Conservation (phyloP, 2,888 invertebrate species). For the Macrophya alboannulata region DNA sequence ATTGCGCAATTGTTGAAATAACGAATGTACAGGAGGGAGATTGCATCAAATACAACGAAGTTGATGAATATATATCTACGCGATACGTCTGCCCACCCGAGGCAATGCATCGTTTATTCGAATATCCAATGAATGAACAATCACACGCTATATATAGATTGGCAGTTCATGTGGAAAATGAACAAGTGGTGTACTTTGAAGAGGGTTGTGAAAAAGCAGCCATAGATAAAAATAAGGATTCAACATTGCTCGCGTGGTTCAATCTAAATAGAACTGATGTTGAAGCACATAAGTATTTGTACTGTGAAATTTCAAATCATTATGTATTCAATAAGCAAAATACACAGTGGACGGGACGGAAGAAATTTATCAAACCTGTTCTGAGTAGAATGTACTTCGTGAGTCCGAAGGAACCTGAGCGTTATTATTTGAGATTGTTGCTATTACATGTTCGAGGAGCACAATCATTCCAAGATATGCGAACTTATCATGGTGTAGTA, state of each 20-base stretch:
- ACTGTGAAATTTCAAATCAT: not conserved
- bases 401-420: constrained; percentile 56
- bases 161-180: not conserved
- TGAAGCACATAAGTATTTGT: constrained; percentile 12
- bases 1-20: constrained; percentile 58
- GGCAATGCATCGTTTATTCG: constrained; percentile 73
- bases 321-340: not conserved
- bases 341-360: not conserved
- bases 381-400: constrained; percentile 6
- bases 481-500: constrained; percentile 40
- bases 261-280: not conserved
- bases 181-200: constrained; percentile 2
- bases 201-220: constrained; percentile 5
- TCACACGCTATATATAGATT: constrained; percentile 54
- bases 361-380: not conserved
- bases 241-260: constrained; percentile 1
- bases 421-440: constrained; percentile 55
- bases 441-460: constrained; percentile 57
- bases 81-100: constrained; percentile 74
- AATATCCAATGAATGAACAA: constrained; percentile 65
- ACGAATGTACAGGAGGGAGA: not conserved
- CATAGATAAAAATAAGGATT: not conserved
- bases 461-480: constrained; percentile 41
- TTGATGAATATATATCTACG: constrained; percentile 69
- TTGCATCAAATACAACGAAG: constrained; percentile 67